Base-by-base conservation (phyloP, 2,797 vertebrate genomes). In the Stomatorhinus walkeri region DNA sequence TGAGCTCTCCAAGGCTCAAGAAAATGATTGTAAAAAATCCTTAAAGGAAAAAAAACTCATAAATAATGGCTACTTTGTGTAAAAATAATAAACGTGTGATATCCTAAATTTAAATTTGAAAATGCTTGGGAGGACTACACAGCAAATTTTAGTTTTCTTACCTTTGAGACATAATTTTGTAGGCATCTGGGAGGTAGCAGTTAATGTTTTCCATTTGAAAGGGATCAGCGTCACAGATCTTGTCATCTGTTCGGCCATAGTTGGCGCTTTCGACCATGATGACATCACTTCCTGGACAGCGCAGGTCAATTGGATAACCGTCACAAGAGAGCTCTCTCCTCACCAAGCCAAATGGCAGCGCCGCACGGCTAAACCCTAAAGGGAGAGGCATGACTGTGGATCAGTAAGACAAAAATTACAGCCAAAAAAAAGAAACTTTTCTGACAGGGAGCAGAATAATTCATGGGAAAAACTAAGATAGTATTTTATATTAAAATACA, bases 131-230 rank as follows among this genome's bases (percentile, higher is more conserved):
- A 52, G 83, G n/a, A 49, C 51, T 87, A 19, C 12, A 52, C 49
- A 54, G 28, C 51, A 87, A 48, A 46, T 89, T 52, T 51, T 24
- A 2, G 0, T 40, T 0, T 87, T 87, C 89, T 95, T 97, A 99
- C 98, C 98, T 98, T 94, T 99, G 98, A 91, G 98, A 98, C 98
- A 99, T 99, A 92, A 99, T 99, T 95, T 99, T 99, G 96, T 97
- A 99, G 93, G 98, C 98, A 4, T 99, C 98, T 90, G 98, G 98
- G 93, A 99, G 98, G 96, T 99, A 99, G 94, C 98, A 99, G 94
- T 99, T 98, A 89, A 97, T 96, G 92, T 99, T 99, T 95, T 99
- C 98, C 98, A 99, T 99, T 94, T 99, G 98, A 96, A 99, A 99
- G 22, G 98, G 98, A 95, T 99, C 98, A 32, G 98, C 98, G 32